A percentile compares a stretch with the other conserved stretches of the same genome.
These are phyloP conservation scores for Epinotia nisella DNA, from an alignment of 2,888 invertebrate genomes.

Conservation along the genomic window DNA sequence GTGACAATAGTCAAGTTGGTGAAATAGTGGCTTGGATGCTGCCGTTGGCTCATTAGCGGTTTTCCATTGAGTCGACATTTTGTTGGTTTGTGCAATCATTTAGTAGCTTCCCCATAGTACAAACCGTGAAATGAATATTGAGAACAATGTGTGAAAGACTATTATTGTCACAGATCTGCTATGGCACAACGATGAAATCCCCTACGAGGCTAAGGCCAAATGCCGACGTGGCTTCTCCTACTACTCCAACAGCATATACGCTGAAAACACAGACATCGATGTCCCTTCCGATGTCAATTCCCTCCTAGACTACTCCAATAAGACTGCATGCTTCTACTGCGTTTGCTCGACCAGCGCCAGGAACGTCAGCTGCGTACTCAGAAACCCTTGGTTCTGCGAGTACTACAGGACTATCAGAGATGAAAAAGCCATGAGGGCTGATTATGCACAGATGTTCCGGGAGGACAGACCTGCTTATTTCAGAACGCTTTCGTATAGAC, in stretches of 20 bases:
- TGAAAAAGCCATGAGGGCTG: constrained; percentile 52
- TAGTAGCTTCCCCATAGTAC: background rate
- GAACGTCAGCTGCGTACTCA: constrained; percentile 58
- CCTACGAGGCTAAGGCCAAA: constrained; percentile 62
- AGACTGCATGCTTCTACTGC: constrained; percentile 65
- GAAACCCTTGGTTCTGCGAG: constrained; percentile 66
- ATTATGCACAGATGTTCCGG: constrained; percentile 59
- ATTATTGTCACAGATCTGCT: constrained; percentile 64
- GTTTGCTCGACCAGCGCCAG: constrained; percentile 62
- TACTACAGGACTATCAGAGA: constrained; percentile 60
- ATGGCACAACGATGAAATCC: constrained; percentile 78
- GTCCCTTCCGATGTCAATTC: constrained; percentile 57
- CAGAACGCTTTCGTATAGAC: constrained; percentile 65
- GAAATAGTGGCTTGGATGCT: background rate
- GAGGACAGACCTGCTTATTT: constrained; percentile 72
- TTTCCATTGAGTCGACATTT: background rate
- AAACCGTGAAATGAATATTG: background rate
- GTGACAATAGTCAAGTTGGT: background rate
- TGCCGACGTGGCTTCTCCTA: constrained; percentile 68
- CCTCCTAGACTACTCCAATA: constrained; percentile 61
- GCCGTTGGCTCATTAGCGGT: background rate
- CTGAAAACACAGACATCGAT: constrained; percentile 66
- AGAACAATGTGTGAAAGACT: background rate
- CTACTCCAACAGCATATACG: constrained; percentile 67
- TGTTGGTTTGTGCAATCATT: background rate